These are phyloP conservation scores for Probaryconus sp. DNA, from an alignment of 1,140 invertebrate genomes.

Conservation along the genomic window DNA sequence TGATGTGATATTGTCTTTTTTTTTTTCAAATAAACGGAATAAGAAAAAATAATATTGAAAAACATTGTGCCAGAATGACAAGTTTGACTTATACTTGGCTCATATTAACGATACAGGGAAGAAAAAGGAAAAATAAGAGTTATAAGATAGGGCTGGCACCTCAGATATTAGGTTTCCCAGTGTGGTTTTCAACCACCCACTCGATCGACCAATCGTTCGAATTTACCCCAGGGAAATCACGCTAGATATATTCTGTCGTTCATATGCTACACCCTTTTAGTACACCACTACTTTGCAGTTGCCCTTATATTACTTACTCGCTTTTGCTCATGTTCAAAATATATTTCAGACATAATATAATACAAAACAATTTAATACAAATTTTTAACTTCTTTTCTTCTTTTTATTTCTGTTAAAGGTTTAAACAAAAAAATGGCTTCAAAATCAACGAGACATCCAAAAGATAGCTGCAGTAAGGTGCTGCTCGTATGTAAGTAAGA, in stretches of 20 bases:
- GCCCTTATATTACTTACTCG: constrained; percentile 39
- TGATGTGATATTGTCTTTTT: too few relatives aligned
- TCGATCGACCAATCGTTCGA: constrained; percentile 77
- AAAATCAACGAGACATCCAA: too few relatives aligned
- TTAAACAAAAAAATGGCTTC: too few relatives aligned
- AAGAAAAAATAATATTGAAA: constrained; percentile 25
- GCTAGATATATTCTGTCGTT: constrained; percentile 71
- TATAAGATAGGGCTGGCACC: constrained; percentile 65
- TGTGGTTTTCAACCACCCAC: constrained; percentile 77
- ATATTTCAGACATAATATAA: too few relatives aligned
- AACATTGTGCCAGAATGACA: constrained; percentile 41
- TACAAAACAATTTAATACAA: too few relatives aligned
- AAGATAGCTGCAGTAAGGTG: too few relatives aligned
- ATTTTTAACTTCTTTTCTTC: too few relatives aligned
- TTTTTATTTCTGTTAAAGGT: too few relatives aligned
- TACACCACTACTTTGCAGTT: constrained; percentile 43
- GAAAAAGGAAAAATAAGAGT: constrained; percentile 47
- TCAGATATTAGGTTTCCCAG: constrained; percentile 77
- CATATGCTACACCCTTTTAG: constrained; percentile 64
- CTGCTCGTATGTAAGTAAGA: too few relatives aligned
- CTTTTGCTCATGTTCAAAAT: constrained; percentile 14
- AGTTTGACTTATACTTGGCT: constrained; percentile 43
- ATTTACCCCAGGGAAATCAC: constrained; percentile 77
- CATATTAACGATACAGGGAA: constrained; percentile 52
- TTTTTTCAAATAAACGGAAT: too few relatives aligned